Base-by-base conservation (phyloP, 2,888 invertebrate species). In the Dasysyrphus tricinctus region DNA sequence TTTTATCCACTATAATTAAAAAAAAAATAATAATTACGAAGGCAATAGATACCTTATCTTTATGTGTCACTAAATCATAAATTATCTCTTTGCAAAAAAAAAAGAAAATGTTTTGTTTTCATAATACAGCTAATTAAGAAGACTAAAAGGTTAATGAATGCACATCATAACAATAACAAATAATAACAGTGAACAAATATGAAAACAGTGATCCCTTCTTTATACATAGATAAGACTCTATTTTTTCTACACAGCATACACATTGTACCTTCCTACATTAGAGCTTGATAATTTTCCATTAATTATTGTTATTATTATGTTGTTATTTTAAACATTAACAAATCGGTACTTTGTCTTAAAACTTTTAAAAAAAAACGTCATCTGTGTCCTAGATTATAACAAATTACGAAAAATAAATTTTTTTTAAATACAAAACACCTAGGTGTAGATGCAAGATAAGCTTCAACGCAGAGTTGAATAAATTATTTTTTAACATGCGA, bases 141-240 rank as follows among this genome's bases (percentile, higher is more conserved):
- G 5, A 34, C 34, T 11, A 8, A 2, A 37, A 7, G 37, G 37
- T 39, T 57, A 57, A 34, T 57, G 32, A 32, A 37, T 57, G 61
- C 61, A n/a, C n/a, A 61, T 61, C 61, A 59, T 59, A 59, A 59
- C 59, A 59, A 57, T 11, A 56, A 56, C 56, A 59, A 57, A 59
- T 12, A 59, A 42, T 5, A 42, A 39, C 11, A 37, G 1, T 12
- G n/a, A 39, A 39, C 19, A 19, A 59, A 42, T 61, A 42, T 61
- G 61, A 24, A 39, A 61, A 61, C 42, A 61, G 1, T 5, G 61
- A 61, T 61, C 7, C n/a, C 42, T 24, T 14, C 39, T 39, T 24
- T 61, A 14, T n/a, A n/a, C n/a, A n/a, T 6, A 19, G 61, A 61
- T 61, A 61, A 61, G 61, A 61, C 24, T 24, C 24, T 24, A 3